Evolutionary conservation across 2,113 vertebrate species (phyloP).

Genomic region (Hyperoodon ampullatus): DNA sequence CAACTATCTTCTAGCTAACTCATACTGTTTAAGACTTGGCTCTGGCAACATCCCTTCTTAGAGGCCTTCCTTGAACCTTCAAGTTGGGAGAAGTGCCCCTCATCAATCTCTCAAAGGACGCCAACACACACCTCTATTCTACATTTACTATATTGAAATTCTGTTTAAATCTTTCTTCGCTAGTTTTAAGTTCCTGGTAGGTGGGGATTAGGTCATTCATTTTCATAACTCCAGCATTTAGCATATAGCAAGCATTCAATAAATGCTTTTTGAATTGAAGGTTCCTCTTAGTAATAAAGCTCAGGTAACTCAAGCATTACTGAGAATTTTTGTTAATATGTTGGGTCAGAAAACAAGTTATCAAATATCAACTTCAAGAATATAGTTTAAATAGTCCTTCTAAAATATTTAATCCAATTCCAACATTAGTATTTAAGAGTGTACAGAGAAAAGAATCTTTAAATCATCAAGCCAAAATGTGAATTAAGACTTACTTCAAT

Average conservation of each 20-base stretch:
- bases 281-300: slow-evolving; percentile 2
- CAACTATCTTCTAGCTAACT: slow-evolving; percentile 23
- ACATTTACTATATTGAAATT: neutral
- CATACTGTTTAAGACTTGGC: neutral
- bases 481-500: slow-evolving; percentile 88
- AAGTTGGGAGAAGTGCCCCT: neutral
- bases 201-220: neutral
- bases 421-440: slow-evolving; percentile 48
- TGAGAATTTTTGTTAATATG: neutral
- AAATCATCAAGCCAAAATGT: slow-evolving; percentile 39
- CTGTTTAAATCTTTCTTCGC: neutral
- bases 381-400: slow-evolving; percentile 6
- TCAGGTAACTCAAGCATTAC: neutral
- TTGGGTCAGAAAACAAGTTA: slow-evolving; percentile 17
- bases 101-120: neutral
- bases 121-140: neutral
- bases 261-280: slow-evolving; percentile 18
- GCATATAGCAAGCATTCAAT: neutral
- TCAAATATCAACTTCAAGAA: slow-evolving; percentile 18
- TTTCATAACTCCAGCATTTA: neutral
- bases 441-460: slow-evolving; percentile 32
- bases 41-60: neutral
- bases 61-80: neutral
- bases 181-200: neutral
- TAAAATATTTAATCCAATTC: slow-evolving; percentile 35